Evolutionary conservation across 2,888 invertebrate genomes (phyloP), one percentile per base, ranked within the genome.

Genomic region (Cheilosia scutellata): DNA sequence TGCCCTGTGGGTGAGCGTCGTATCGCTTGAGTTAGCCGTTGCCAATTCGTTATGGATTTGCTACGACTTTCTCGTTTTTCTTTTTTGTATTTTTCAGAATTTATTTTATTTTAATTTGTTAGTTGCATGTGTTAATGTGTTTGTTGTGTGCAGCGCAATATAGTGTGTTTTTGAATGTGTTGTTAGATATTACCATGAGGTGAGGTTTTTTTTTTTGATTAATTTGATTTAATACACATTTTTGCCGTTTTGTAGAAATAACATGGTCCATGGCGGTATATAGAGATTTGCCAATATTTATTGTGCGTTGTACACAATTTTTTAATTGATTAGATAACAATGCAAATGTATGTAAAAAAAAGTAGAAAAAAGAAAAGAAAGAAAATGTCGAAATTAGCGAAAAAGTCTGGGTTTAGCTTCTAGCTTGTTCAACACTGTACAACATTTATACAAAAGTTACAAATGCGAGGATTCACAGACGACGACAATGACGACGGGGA

Each of bases 1-100:
- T 97, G 97, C 95, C 97, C 97, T 97, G 95, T 92, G 92, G 91
- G 91, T 91, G 91, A 92, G 90, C 92, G 91, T 90, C 92, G 93
- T 91, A 92, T 91, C 92, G 92, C 92, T 91, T 92, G 91, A 89
- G 92, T 92, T 91, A 92, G 91, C 90, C 93, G 92, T 90, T 92
- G 92, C 93, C 92, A 93, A 91, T 92, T 93, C 90, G 91, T 91
- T 88, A 92, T 90, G 89, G 92, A 91, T 91, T 92, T 91, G 90
- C 90, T 91, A 91, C 92, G 92, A 90, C 90, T 91, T 91, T 92
- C 92, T 89, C 92, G 92, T 89, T 91, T 92, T 91, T 92, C 92
- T 92, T 87, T 79, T 65, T 80, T 87, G 66, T 70, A 55, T 87
- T 75, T 71, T 80, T 76, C 25, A 25, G 20, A 49, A 49, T 68